Percentiles rank a stretch among this genome's conserved stretches.
Conservation (phyloP, 2,888 invertebrate genomes). For the Eupithecia exiguata region DNA sequence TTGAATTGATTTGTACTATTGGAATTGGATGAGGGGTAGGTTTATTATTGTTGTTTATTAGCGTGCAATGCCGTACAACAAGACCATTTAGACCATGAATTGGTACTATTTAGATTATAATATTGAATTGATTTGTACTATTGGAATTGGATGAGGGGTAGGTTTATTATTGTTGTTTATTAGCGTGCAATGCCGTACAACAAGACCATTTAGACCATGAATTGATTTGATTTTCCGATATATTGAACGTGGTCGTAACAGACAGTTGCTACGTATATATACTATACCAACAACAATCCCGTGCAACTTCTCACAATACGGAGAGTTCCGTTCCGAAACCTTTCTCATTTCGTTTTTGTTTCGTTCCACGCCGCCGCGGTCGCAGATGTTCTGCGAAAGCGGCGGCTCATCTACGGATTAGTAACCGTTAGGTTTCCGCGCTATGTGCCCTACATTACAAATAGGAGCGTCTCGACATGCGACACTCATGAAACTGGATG, state of each 20-base stretch:
- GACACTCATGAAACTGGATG: conserved; percentile 46
- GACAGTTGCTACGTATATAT: background rate
- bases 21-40: background rate
- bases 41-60: background rate
- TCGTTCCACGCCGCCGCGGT: conserved; percentile 62
- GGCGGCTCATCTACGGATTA: conserved; percentile 80
- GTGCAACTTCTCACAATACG: conserved; percentile 74
- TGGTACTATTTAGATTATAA: no score
- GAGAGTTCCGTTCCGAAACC: conserved; percentile 75
- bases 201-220: background rate
- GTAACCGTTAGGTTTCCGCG: conserved; percentile 76
- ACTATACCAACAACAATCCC: conserved; percentile 26
- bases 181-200: background rate
- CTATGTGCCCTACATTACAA: conserved; percentile 69
- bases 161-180: no score
- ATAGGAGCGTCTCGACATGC: conserved; percentile 56
- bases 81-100: background rate
- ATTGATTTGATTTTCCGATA: background rate
- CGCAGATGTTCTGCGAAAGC: conserved; percentile 76
- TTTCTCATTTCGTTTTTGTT: conserved; percentile 83
- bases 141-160: background rate
- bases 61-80: background rate
- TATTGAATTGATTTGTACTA: background rate
- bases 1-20: background rate
- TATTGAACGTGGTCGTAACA: background rate